Evolutionary conservation across 37 sponge, comb jelly and placozoan species (phyloP), one percentile per base, ranked within the genome.

Genomic region (Chondrilla cf. caribensis): DNA sequence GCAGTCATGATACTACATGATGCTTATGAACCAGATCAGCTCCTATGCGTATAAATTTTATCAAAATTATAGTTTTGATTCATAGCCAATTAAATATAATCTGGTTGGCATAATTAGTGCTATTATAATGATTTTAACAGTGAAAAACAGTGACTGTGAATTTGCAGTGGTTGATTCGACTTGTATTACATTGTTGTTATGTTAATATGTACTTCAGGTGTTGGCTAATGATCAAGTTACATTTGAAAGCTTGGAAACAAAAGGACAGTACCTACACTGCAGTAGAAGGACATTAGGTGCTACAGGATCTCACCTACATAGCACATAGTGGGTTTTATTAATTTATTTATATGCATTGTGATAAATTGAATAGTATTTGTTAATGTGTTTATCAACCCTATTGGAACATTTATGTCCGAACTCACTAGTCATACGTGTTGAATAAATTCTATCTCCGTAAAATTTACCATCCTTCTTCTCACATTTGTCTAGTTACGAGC

Each of bases 401-500:
- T 65, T n/a, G 25, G 8, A 8, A 25, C 28, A 65, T 25, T n/a
- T n/a, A 15, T 8, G 22, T 26, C 28, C 67, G 14, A n/a, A 14
- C 8, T 9, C 26, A 18, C 19, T 65, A 25, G 6, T 31, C 32
- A 21, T 35, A n/a, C n/a, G n/a, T n/a, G n/a, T n/a, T n/a, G n/a
- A n/a, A n/a, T n/a, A n/a, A n/a, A n/a, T n/a, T n/a, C n/a, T n/a
- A n/a, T n/a, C n/a, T n/a, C n/a, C n/a, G n/a, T n/a, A n/a, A n/a
- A n/a, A n/a, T n/a, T n/a, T n/a, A n/a, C n/a, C n/a, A n/a, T n/a
- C n/a, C n/a, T n/a, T n/a, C n/a, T n/a, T n/a, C n/a, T n/a, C n/a
- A n/a, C n/a, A n/a, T n/a, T n/a, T n/a, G n/a, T 81, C 18, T 58
- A 94, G 94, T 70, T 58, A 85, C 77, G 94, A 94, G 68, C 32